Evolutionary conservation across 2,797 vertebrate species (phyloP), one percentile per base, ranked within the genome.

Genomic region (Pygocentrus nattereri): DNA sequence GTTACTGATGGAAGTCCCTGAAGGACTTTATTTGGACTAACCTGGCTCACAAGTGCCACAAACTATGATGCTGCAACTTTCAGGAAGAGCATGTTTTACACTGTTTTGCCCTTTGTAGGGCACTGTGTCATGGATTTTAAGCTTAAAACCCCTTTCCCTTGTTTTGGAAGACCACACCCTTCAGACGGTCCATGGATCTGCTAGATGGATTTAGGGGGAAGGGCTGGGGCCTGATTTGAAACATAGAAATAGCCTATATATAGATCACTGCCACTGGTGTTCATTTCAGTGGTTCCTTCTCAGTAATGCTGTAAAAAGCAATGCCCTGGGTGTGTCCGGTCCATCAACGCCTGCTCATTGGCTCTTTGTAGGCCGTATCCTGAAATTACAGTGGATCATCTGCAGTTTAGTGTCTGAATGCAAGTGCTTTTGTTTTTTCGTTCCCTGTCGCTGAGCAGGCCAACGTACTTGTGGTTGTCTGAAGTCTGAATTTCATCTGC

Each of bases 31-130:
- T 6, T 13, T 21, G 15, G 0, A 27, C 65, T n/a, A 27, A 47
- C 16, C 50, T 68, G 21, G 23, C 31, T 65, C 47, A 27, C 25
- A 23, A 23, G 54, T 16, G 41, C 41, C 41, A 50, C 18, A 50
- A 23, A 16, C 31, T 19, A 19, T 82, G 80, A 82, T 77, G 74
- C 44, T 72, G 80, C 80, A 82, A 19, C 27, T 71, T 82, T 70
- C 56, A 41, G 65, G 3, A 54, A 30, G n/a, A 59, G 23, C 52
- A 15, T 21, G 25, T 71, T 31, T 31, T n/a, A 21, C 18, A 11
- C 12, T 1, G 18, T 38, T 67, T 0, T 23, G 41, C 12, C 21
- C 0, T 73, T 64, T 73, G n/a, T 19, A 7, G 19, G 25, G 1
- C 16, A 47, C 56, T 44, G 7, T 64, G 21, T 52, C 13, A 31